phyloP scores from a whole-genome alignment of 2,113 vertebrate species.

The Rhinolophus sinicus region DNA sequence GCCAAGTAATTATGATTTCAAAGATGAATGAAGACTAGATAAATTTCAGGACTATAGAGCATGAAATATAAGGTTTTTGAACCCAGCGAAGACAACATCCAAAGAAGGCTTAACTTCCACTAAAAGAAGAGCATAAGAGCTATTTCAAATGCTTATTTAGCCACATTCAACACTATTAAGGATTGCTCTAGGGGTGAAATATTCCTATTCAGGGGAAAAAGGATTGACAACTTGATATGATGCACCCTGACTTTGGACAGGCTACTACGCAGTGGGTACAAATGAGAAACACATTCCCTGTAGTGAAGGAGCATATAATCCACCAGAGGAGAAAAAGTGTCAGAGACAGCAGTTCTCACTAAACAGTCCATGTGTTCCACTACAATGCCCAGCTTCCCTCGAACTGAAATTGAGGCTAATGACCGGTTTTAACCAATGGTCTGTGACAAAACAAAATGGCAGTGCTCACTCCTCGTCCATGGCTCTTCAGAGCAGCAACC shows the following conservation, averaged over 20 bases:
- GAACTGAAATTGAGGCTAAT: neutral
- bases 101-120: neutral
- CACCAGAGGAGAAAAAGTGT: neutral
- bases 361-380: neutral
- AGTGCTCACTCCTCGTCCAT: neutral
- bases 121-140: neutral
- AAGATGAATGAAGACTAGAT: constrained; percentile 51
- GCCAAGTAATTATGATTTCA: constrained; percentile 60
- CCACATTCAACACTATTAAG: neutral
- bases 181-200: neutral
- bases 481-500: neutral
- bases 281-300: neutral
- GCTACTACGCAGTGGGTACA: neutral
- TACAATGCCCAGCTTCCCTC: neutral
- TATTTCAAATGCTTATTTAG: neutral
- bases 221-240: neutral
- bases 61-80: constrained; percentile 50
- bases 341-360: neutral
- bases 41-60: neutral
- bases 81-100: neutral
- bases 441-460: neutral
- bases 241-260: neutral
- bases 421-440: neutral
- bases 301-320: neutral
- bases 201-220: neutral